A percentile compares a stretch with the other conserved stretches of the same genome.
These are phyloP conservation scores for Cheilosia soror DNA, from an alignment of 2,888 invertebrate species.

Conservation along the genomic window DNA sequence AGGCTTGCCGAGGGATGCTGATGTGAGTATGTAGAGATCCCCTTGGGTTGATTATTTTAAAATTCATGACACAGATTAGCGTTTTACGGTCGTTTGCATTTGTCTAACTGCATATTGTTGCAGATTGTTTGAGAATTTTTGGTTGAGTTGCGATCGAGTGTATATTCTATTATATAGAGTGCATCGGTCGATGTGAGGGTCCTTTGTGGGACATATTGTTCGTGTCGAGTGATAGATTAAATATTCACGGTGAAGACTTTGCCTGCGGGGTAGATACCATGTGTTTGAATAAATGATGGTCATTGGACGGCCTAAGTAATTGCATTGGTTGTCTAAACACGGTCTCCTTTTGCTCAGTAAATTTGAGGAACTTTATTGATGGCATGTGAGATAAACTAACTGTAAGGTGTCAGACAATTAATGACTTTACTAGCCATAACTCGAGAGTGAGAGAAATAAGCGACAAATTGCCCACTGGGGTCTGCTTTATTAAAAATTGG, in stretches of 20 bases:
- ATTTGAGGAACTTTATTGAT: too few species aligned
- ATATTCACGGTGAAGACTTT: conserved; percentile 14
- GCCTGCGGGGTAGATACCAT: background rate
- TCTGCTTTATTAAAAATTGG: too few species aligned
- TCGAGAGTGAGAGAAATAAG: too few species aligned
- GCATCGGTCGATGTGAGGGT: conserved; percentile 34
- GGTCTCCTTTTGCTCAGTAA: too few species aligned
- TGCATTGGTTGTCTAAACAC: background rate
- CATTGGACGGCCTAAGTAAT: background rate
- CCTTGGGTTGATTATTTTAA: conserved; percentile 60
- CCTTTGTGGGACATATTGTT: conserved; percentile 29
- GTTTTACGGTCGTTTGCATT: conserved; percentile 83
- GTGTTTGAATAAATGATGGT: background rate
- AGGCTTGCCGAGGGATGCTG: conserved; percentile 30
- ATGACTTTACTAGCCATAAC: too few species aligned
- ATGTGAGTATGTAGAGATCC: conserved; percentile 25
- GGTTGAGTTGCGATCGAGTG: background rate
- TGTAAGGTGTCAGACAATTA: too few species aligned
- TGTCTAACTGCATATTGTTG: conserved; percentile 76
- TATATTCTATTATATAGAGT: conserved; percentile 2
- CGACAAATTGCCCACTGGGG: too few species aligned
- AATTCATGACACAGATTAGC: conserved; percentile 80
- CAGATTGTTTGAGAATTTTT: conserved; percentile 57
- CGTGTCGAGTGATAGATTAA: conserved; percentile 54
- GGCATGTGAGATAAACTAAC: too few species aligned